Evolutionary conservation across 2,797 vertebrate species (phyloP).

Genomic region (Lateolabrax maculatus): DNA sequence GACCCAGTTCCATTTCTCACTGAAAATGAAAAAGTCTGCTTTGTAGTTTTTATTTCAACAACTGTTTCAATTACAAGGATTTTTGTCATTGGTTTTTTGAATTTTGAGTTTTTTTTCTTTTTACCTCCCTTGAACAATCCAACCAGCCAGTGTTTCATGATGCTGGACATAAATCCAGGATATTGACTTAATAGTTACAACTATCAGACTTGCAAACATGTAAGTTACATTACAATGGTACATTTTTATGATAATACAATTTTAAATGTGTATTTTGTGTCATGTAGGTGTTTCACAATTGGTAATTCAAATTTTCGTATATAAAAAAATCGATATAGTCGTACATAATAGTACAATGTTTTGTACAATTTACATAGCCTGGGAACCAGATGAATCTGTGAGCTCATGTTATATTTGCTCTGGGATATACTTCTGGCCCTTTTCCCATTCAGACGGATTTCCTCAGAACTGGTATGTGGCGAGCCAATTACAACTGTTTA

Average conservation of each 20-base stretch:
- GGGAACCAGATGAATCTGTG: too few relatives aligned
- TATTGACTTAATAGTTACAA: background rate
- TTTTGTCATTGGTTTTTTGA: slow-evolving; percentile 41
- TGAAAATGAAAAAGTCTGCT: slow-evolving; percentile 62
- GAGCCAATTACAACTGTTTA: too few relatives aligned
- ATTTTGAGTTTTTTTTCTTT: slow-evolving; percentile 7
- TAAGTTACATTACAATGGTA: background rate
- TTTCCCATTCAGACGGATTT: too few relatives aligned
- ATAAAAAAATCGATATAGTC: too few relatives aligned
- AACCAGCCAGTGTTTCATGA: slow-evolving; percentile 10
- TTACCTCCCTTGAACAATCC: slow-evolving; percentile 6
- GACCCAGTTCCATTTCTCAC: slow-evolving; percentile 67
- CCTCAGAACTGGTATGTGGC: too few relatives aligned
- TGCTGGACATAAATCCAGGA: slow-evolving; percentile 3
- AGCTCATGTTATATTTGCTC: too few relatives aligned
- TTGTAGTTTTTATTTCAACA: slow-evolving; percentile 39
- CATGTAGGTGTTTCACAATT: background rate
- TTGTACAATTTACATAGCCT: background rate
- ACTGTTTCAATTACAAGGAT: slow-evolving; percentile 35
- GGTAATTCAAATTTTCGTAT: too few relatives aligned
- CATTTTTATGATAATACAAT: background rate
- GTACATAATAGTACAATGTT: background rate
- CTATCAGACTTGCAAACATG: background rate
- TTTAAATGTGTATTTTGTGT: background rate
- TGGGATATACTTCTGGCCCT: too few relatives aligned